Conservation (phyloP, 2,888 invertebrate genomes). For the Diplazon laetatorius region DNA sequence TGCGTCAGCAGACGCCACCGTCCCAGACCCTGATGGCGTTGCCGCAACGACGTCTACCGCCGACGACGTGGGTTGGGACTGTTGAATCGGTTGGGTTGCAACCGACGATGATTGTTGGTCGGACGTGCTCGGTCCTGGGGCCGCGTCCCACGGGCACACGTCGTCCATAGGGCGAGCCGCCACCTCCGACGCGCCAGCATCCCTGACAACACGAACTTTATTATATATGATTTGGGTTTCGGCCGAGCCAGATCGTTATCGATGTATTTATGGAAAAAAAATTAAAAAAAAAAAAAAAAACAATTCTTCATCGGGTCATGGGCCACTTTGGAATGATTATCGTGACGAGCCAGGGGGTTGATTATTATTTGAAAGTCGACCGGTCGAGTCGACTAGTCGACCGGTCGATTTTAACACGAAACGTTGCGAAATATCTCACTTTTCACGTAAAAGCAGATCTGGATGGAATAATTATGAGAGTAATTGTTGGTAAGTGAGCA, state of each 20-base stretch:
- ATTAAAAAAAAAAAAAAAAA: too few species aligned
- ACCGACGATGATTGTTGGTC: slow-evolving; percentile 67
- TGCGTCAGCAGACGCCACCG: slow-evolving; percentile 60
- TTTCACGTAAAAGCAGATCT: too few species aligned
- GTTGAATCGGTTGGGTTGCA: slow-evolving; percentile 38
- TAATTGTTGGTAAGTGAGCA: too few species aligned
- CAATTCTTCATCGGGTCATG: too few species aligned
- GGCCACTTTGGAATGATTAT: too few species aligned
- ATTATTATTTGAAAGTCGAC: too few species aligned
- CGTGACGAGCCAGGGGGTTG: too few species aligned
- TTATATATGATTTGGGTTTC: slow-evolving; percentile 78
- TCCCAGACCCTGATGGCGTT: slow-evolving; percentile 71
- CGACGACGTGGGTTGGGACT: slow-evolving; percentile 50
- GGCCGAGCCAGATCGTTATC: slow-evolving; percentile 46
- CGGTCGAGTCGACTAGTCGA: too few species aligned
- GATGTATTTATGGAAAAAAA: too few species aligned
- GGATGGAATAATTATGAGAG: too few species aligned
- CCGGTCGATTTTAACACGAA: too few species aligned
- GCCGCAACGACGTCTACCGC: slow-evolving; percentile 68
- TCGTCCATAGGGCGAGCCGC: slow-evolving; percentile 83
- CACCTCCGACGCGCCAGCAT: slow-evolving; percentile 78
- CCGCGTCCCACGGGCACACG: slow-evolving; percentile 85
- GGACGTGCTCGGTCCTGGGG: slow-evolving; percentile 74
- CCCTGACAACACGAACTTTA: slow-evolving; percentile 81
- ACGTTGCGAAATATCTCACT: too few species aligned